These are phyloP conservation scores for Sepioteuthis lessoniana DNA, from an alignment of 2,888 invertebrate species.

Conservation along the genomic window DNA sequence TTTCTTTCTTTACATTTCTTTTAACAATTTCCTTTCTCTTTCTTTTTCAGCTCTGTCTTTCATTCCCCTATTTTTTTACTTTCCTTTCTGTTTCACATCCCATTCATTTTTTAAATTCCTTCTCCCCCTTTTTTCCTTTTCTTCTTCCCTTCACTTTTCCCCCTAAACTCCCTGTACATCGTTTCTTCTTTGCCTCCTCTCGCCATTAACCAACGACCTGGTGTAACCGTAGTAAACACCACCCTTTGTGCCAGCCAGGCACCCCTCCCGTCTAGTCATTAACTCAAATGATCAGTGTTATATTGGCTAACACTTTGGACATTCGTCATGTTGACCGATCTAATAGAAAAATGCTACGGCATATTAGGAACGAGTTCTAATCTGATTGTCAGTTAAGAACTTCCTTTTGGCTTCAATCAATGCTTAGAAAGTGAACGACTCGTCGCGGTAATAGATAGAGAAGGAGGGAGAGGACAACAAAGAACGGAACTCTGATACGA, in stretches of 20 bases:
- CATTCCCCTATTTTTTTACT: too few relatives aligned
- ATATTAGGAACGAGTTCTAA: conserved; percentile 20
- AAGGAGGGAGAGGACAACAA: not conserved
- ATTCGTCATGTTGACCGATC: not conserved
- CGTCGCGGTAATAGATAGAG: not conserved
- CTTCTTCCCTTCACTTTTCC: too few relatives aligned
- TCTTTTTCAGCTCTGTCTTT: too few relatives aligned
- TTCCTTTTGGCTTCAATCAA: conserved; percentile 23
- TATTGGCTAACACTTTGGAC: not conserved
- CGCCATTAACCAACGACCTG: conserved; percentile 2
- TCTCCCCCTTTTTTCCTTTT: not conserved
- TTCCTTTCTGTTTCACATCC: too few relatives aligned
- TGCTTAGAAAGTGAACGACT: not conserved
- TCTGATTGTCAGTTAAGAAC: not conserved
- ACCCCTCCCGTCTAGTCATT: conserved; percentile 24
- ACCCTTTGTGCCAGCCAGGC: not conserved
- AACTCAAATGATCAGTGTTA: not conserved
- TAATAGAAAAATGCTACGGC: conserved; percentile 33
- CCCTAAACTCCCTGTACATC: too few relatives aligned
- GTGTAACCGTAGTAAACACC: not conserved
- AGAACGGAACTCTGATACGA: not conserved
- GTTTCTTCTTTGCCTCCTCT: too few relatives aligned
- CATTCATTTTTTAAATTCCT: too few relatives aligned
- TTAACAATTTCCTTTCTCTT: too few relatives aligned
- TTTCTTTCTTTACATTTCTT: too few relatives aligned